Evolutionary conservation across 1,140 invertebrate genomes (phyloP), one percentile per base, ranked within the genome.

Genomic region (Acromyrmex echinatior): DNA sequence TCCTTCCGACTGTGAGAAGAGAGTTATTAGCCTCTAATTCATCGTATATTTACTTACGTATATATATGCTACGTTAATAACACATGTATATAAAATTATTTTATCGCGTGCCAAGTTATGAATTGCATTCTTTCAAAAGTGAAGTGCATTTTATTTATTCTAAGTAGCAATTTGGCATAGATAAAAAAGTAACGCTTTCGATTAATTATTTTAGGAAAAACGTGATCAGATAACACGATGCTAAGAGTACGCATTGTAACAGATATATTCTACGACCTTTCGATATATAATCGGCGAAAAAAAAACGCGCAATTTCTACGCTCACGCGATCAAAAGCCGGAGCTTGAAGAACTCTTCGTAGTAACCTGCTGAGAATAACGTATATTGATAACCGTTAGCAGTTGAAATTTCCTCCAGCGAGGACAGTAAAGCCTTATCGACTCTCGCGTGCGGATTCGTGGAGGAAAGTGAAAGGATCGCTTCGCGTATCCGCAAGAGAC

Each of bases 391-490:
- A 39, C 31, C 58, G 35, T 78, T 58, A 62, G 16, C 76, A n/a
- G 66, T 35, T 81, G 79, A 81, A 81, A 81, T 58, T 56, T 81
- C 21, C 66, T 56, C 49, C n/a, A 16, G n/a, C 25, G 45, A 73
- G 79, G 79, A 81, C 79, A 39, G 35, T 18, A 18, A 81, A 66
- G 53, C 35, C 51, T 51, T 81, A 81, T 81, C 66, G 79, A 14
- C 14, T 25, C 65, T 39, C 79, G 79, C 49, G 66, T 70, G 66
- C 66, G 66, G 51, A 12, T 45, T 58, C 51, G 28, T 35, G 25
- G 18, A 73, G 81, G 79, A 89, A 86, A 87, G 86, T 70, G 71
- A 82, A 81, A 90, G 88, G 85, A 90, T 65, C 35, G 74, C 58
- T 62, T 53, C 51, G 60, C 35, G 51, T 71, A 87, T 84, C 78